A percentile compares a stretch with the other conserved stretches of the same genome.
phyloP scores from a whole-genome alignment of 2,888 invertebrate genomes.

The Carcina quercana region DNA sequence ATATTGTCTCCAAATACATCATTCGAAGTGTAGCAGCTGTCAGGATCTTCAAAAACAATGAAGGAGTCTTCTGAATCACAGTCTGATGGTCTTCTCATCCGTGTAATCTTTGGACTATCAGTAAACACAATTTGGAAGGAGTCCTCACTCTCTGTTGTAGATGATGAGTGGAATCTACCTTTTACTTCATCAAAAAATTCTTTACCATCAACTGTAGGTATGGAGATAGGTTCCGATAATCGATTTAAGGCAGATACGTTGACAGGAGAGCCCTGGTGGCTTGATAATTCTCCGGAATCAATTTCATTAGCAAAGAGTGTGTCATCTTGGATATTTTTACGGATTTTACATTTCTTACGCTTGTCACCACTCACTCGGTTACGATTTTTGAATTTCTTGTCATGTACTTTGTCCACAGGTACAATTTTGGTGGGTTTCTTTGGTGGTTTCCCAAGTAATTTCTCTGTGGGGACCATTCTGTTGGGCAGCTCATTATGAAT shows the following conservation, averaged over 20 bases:
- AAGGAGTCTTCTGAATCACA: conserved; percentile 77
- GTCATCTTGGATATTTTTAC: conserved; percentile 38
- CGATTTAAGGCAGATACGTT: not conserved
- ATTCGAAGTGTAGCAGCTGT: conserved; percentile 52
- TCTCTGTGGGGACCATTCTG: too few relatives aligned
- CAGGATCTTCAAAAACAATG: conserved; percentile 65
- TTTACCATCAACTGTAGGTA: conserved; percentile 6
- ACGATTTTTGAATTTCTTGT: conserved; percentile 38
- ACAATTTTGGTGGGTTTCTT: conserved; percentile 20
- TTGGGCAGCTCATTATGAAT: too few relatives aligned
- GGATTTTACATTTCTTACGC: conserved; percentile 27
- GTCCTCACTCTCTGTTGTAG: conserved; percentile 49
- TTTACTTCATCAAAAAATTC: conserved; percentile 54
- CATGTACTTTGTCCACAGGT: conserved; percentile 24
- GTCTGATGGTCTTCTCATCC: conserved; percentile 46
- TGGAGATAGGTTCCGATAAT: conserved; percentile 3
- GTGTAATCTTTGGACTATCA: conserved; percentile 31
- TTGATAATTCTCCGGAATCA: conserved; percentile 28
- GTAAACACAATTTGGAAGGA: conserved; percentile 64
- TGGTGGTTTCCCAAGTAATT: conserved; percentile 13
- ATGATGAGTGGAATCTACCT: conserved; percentile 45
- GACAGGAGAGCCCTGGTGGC: conserved; percentile 31
- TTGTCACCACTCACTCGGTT: conserved; percentile 27
- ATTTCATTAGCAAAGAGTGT: conserved; percentile 41
- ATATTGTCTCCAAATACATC: conserved; percentile 47